Conservation (phyloP, 2,797 vertebrate species). For the Mycteria americana region DNA sequence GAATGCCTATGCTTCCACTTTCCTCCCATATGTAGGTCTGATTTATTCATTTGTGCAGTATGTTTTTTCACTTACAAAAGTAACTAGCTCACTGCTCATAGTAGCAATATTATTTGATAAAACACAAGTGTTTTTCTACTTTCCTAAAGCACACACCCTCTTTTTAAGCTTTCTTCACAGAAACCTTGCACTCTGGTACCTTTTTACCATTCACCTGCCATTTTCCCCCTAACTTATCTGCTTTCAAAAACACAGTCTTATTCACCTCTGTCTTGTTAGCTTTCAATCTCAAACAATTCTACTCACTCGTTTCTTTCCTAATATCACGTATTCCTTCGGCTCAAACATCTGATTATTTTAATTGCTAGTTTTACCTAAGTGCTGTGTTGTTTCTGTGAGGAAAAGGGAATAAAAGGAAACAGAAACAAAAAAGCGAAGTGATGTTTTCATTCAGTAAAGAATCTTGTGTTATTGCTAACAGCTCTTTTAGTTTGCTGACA, state of each 20-base stretch:
- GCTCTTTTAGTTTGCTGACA: not conserved
- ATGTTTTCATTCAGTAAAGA: not conserved
- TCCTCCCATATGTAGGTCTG: not conserved
- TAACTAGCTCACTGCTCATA: not conserved
- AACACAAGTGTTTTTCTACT: not conserved
- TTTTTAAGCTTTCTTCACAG: not conserved
- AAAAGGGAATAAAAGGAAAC: not conserved
- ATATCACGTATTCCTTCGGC: not conserved
- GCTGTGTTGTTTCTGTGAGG: not conserved
- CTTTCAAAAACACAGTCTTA: not conserved
- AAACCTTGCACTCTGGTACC: not conserved
- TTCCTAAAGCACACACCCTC: not conserved
- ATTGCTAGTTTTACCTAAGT: not conserved
- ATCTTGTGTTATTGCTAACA: not conserved
- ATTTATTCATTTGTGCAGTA: constrained; percentile 8
- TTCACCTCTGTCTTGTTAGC: not conserved
- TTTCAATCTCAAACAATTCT: not conserved
- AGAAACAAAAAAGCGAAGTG: not conserved
- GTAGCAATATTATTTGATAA: not conserved
- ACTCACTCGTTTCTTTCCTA: not conserved
- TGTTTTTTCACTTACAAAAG: constrained; percentile 20
- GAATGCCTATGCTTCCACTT: not conserved
- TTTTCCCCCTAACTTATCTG: not conserved
- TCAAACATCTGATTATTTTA: not conserved
- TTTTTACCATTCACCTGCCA: not conserved